Conservation (phyloP, 92 coral and sea anemone species). For the Siderastrea siderea region DNA sequence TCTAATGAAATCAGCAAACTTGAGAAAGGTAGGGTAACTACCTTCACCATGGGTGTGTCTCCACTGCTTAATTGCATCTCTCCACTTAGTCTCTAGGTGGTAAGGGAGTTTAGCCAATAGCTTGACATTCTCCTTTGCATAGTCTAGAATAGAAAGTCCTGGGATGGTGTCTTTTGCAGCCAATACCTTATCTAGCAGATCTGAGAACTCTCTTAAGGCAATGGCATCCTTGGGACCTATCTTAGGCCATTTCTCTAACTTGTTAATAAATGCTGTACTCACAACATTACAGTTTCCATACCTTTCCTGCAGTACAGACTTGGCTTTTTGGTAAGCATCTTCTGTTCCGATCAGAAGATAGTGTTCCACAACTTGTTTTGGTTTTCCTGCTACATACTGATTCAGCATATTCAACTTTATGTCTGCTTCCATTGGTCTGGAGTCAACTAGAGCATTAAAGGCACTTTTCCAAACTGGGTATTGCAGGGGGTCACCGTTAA, state of each 20-base stretch:
- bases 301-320: slow-evolving; percentile 46
- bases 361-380: neutral
- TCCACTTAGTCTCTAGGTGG: neutral
- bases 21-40: too few species aligned
- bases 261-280: too few species aligned
- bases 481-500: too few species aligned
- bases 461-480: too few species aligned
- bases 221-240: neutral
- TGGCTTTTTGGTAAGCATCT: slow-evolving; percentile 2
- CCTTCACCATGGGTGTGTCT: too few species aligned
- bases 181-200: neutral
- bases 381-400: slow-evolving; percentile 49
- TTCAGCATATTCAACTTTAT: slow-evolving; percentile 58
- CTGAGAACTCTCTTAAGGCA: neutral
- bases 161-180: neutral
- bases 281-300: neutral
- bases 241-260: neutral
- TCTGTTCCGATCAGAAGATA: too few species aligned
- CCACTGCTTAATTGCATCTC: too few species aligned
- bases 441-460: too few species aligned
- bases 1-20: too few species aligned
- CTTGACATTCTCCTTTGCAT: too few species aligned
- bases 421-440: slow-evolving; percentile 52
- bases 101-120: neutral
- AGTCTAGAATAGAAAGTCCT: too few species aligned